Evolutionary conservation across 2,888 invertebrate species (phyloP).

Genomic region (Pseudococcus longispinus): DNA sequence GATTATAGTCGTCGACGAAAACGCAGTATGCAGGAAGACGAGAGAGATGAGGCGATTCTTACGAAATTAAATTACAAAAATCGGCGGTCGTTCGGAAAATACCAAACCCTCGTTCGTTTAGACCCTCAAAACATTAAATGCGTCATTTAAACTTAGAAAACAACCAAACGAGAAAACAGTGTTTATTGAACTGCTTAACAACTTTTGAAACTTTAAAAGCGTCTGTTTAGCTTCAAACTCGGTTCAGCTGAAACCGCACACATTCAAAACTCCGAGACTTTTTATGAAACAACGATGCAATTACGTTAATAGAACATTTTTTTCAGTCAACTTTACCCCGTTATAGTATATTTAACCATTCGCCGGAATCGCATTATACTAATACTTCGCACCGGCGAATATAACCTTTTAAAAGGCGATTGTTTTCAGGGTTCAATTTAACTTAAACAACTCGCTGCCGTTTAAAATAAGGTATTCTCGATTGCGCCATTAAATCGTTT

Average conservation of each 20-base stretch:
- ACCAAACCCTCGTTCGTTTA: slow-evolving; percentile 47
- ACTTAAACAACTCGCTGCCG: not conserved
- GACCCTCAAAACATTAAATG: slow-evolving; percentile 52
- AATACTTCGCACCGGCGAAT: slow-evolving; percentile 2
- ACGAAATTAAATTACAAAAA: slow-evolving; percentile 49
- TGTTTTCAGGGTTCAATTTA: not conserved
- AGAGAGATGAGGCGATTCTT: not conserved
- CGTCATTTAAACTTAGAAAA: slow-evolving; percentile 56
- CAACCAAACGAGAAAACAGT: slow-evolving; percentile 56
- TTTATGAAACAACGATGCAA: slow-evolving; percentile 52
- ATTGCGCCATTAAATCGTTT: not conserved
- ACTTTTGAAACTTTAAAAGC: slow-evolving; percentile 55
- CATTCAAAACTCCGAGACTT: slow-evolving; percentile 44
- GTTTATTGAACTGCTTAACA: slow-evolving; percentile 57
- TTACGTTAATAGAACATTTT: slow-evolving; percentile 56
- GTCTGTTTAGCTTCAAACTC: slow-evolving; percentile 55
- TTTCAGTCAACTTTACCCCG: slow-evolving; percentile 47
- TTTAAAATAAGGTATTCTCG: not conserved
- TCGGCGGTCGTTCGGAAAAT: slow-evolving; percentile 55
- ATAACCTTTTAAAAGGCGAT: slow-evolving; percentile 19
- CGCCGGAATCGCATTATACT: not conserved
- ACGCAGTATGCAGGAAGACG: not conserved
- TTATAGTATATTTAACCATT: slow-evolving; percentile 35
- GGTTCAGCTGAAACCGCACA: slow-evolving; percentile 46
- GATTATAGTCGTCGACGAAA: slow-evolving; percentile 41